Base-by-base conservation (phyloP, 2,113 vertebrate species). In the Saccopteryx bilineata region DNA sequence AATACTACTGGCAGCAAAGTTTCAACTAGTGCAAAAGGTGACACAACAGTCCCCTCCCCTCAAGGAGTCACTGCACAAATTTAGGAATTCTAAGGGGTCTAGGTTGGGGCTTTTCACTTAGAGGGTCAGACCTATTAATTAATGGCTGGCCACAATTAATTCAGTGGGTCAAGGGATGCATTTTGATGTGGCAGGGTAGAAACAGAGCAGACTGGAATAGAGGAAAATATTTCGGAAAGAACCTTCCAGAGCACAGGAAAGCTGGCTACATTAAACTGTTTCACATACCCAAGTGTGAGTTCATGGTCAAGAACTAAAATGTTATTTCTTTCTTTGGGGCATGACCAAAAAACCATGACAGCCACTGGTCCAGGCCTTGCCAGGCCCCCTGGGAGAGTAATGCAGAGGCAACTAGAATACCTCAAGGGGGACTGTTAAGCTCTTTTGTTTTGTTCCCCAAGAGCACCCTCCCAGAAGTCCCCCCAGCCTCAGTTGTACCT, bases 401-500 rank as follows among this genome's bases (percentile, higher is more conserved):
- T 7, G 5, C 9, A 13, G 17, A 75, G 50, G 39, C 18, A 18
- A 33, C 56, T 9, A 39, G 39, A 39, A 39, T 39, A 14, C 5
- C 0, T 2, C 5, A 7, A 18, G 31, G 15, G 58, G 61, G 6
- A 26, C 1, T 2, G 14, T 14, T 5, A 0, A 1, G 21, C 21
- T 50, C 58, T 28, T 50, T 4, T 1, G 18, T 33, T 28, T 12
- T 24, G 9, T 3, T 1, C 11, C 26, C 78, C 4, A 56, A 4
- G 13, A 58, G 61, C 10, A 23, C n/a, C 61, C 17, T 48, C 74
- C 8, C 28, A 5, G 61, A 54, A 46, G 33, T 19, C 2, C 31
- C 0, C 23, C 87, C 19, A 0, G 78, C 74, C 24, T 12, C 0
- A 19, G 15, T 13, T 0, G 4, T 97, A 99, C 99, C 95, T 99